A percentile compares a stretch with the other conserved stretches of the same genome.
Conservation (phyloP, 1,140 invertebrate species). For the Colletes gigas region DNA sequence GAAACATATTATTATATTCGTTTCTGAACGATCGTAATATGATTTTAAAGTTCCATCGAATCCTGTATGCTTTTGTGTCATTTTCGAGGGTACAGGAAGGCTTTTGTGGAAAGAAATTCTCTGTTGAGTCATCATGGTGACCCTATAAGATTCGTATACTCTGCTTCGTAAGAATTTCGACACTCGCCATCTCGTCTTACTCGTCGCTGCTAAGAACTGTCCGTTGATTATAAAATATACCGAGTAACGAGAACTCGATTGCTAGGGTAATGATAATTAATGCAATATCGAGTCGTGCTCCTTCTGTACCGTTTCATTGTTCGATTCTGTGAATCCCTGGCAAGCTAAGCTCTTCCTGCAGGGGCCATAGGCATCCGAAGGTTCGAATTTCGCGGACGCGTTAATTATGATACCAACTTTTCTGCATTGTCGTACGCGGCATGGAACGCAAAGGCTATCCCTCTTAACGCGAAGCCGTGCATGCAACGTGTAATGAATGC, state of each 20-base stretch:
- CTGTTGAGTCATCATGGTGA: too few species aligned
- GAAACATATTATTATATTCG: too few species aligned
- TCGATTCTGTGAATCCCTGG: slow-evolving; percentile 50
- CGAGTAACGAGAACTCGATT: background rate
- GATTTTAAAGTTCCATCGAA: too few species aligned
- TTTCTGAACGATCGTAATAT: too few species aligned
- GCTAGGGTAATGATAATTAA: slow-evolving; percentile 47
- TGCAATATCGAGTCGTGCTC: slow-evolving; percentile 20
- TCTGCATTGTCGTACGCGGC: background rate
- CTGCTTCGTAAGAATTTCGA: slow-evolving; percentile 57
- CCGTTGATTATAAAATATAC: background rate
- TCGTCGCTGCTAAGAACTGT: slow-evolving; percentile 1
- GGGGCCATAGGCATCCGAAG: slow-evolving; percentile 37
- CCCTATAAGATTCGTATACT: background rate
- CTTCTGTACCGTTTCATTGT: slow-evolving; percentile 48
- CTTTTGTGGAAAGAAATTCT: too few species aligned
- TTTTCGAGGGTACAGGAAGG: too few species aligned
- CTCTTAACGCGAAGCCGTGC: background rate
- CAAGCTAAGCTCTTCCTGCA: background rate
- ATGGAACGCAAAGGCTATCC: slow-evolving; percentile 28
- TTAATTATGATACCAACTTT: slow-evolving; percentile 24
- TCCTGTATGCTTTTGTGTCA: too few species aligned
- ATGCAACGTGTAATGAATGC: background rate
- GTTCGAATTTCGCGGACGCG: slow-evolving; percentile 65
- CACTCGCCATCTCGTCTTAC: slow-evolving; percentile 36